Evolutionary conservation across 2,888 invertebrate genomes (phyloP), one percentile per base, ranked within the genome.

Genomic region (Vannuccia rotundouncinata): DNA sequence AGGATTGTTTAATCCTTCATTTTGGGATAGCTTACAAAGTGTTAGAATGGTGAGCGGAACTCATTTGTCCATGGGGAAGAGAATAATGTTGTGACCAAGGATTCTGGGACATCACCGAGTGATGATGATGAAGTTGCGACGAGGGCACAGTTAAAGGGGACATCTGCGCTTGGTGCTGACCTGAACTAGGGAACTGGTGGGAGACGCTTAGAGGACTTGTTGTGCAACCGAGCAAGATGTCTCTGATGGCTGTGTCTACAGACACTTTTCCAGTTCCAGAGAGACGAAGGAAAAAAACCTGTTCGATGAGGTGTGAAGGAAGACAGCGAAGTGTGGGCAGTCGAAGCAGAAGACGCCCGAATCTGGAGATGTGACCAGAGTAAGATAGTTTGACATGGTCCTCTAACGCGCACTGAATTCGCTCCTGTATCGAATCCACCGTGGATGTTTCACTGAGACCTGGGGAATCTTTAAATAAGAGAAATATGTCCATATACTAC

Each of bases 391-490:
- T 2, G 30, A 75, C 22, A 29, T 75, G 31, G 29, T 75, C 75
- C 25, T 75, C 75, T 1, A 75, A 29, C 2, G 75, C 75, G 75
- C 75, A 75, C 13, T 75, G 75, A 29, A 75, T 22, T 2, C 31
- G 29, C 75, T 75, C 75, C 31, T 75, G 75, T 1, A 75, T 27
- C 2, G 30, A 29, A n/a, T 75, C 75, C 10, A 75, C 75, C 31
- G n/a, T 2, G 5, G 25, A 25, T 22, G 13, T 31, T 27, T 29
- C 75, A 28, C 22, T 31, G 10, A 75, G 75, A 17, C 75, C 75
- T 22, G 31, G 30, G 13, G 75, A 29, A 31, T 75, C 75, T 75
- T 2, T 5, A 27, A 10, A 5, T 5, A 27, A 22, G 22, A 66
- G 66, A n/a, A n/a, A n/a, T n/a, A n/a, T n/a, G n/a, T n/a, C n/a